A percentile compares a stretch with the other conserved stretches of the same genome.
Conservation (phyloP, 2,888 invertebrate genomes). For the Caenorhabditis zanzibari region DNA sequence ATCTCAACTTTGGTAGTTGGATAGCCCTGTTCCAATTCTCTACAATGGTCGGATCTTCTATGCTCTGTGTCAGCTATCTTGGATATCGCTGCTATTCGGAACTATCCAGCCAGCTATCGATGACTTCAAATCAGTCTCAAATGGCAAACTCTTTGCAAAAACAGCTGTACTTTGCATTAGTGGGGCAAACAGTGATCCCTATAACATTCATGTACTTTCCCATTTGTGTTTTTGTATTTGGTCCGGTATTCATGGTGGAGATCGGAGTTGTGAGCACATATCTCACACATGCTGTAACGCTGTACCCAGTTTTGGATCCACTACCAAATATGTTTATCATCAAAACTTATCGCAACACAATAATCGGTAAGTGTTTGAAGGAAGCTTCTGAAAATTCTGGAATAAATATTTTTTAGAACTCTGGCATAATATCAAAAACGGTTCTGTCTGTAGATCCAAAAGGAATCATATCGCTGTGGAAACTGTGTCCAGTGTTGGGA, state of each 20-base stretch:
- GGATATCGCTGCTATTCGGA: constrained; percentile 30
- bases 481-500: constrained; percentile 11
- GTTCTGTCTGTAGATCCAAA: not conserved
- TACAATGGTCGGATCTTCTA: constrained; percentile 44
- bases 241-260: constrained; percentile 28
- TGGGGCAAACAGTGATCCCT: constrained; percentile 45
- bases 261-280: constrained; percentile 32
- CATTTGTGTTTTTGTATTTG: constrained; percentile 30
- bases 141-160: constrained; percentile 27
- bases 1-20: constrained; percentile 7
- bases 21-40: constrained; percentile 38
- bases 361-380: constrained; percentile 18
- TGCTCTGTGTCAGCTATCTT: constrained; percentile 45
- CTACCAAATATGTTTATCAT: constrained; percentile 53
- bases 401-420: constrained; percentile 7
- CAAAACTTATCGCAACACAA: constrained; percentile 45
- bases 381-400: too few relatives aligned
- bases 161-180: constrained; percentile 44
- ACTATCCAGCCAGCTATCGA: not conserved
- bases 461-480: constrained; percentile 18
- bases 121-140: constrained; percentile 14
- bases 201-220: constrained; percentile 45
- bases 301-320: constrained; percentile 47
- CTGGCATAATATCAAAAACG: constrained; percentile 14
- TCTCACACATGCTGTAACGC: constrained; percentile 27